These are phyloP conservation scores for Mobula birostris DNA, from an alignment of 2,113 vertebrate genomes.

Conservation along the genomic window DNA sequence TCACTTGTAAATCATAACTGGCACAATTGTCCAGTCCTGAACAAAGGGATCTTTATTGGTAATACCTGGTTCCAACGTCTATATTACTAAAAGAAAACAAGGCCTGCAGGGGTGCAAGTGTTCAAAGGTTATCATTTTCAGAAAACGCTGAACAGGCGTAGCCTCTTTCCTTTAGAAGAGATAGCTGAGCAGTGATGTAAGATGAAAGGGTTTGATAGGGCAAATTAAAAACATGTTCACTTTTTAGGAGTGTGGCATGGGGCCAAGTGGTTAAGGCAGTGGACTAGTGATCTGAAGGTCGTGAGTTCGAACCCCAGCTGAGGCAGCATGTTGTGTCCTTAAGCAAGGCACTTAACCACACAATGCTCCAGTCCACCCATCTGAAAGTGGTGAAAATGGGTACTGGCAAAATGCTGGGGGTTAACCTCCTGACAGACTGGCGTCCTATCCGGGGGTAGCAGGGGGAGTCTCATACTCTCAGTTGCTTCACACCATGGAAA, in stretches of 20 bases:
- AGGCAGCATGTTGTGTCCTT: no score
- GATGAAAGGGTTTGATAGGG: background rate
- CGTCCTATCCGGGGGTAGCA: no score
- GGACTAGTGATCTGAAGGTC: no score
- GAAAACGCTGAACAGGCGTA: background rate
- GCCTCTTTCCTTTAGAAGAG: background rate
- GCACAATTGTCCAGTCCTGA: background rate
- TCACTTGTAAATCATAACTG: constrained; percentile 5
- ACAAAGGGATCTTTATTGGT: background rate
- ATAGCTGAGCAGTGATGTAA: background rate
- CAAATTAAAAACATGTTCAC: background rate
- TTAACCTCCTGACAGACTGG: no score
- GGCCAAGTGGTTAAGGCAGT: no score
- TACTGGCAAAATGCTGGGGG: no score
- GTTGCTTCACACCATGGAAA: no score
- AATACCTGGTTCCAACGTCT: background rate
- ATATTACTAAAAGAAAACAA: background rate
- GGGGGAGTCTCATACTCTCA: no score
- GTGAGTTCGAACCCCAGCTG: no score
- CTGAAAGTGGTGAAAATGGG: no score
- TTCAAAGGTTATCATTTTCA: background rate
- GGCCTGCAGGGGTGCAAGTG: background rate
- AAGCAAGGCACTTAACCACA: no score
- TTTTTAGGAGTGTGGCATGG: background rate
- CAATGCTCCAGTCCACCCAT: no score